phyloP scores from a whole-genome alignment of 53 echinoderm and acorn worm genomes.

The Henricia sp. region DNA sequence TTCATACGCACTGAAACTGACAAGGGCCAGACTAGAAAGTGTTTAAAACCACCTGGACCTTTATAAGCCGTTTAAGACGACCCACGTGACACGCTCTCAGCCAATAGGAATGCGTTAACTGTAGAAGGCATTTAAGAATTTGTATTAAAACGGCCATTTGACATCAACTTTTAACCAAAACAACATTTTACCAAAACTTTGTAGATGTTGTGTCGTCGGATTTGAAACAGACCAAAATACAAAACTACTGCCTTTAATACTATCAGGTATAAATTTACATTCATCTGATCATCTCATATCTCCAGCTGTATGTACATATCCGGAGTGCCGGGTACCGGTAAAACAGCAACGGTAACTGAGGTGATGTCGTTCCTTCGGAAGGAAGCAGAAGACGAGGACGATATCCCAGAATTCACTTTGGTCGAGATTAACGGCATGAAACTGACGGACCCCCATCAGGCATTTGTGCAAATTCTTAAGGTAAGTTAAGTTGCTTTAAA shows the following conservation, averaged over 20 bases:
- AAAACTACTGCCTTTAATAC: not conserved
- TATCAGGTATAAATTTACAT: too few species aligned
- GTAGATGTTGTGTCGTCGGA: not conserved
- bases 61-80: too few species aligned
- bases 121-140: too few species aligned
- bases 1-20: too few species aligned
- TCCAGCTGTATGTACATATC: constrained; percentile 97
- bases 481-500: constrained; percentile 36
- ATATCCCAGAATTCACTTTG: constrained; percentile 78
- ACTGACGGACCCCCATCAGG: constrained; percentile 95
- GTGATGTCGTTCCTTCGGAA: constrained; percentile 75
- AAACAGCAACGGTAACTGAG: constrained; percentile 95
- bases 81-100: too few species aligned
- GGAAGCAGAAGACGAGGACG: constrained; percentile 66
- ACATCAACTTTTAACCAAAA: too few species aligned
- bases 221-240: not conserved
- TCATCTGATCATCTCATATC: not conserved
- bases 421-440: constrained; percentile 98
- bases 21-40: too few species aligned
- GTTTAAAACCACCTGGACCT: too few species aligned
- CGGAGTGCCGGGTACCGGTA: constrained; percentile 97
- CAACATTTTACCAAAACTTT: not conserved
- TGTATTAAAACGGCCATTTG: too few species aligned
- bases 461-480: constrained; percentile 95
- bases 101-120: too few species aligned